phyloP scores from a whole-genome alignment of 2,797 vertebrate species.

The Austrolebias charrua region DNA sequence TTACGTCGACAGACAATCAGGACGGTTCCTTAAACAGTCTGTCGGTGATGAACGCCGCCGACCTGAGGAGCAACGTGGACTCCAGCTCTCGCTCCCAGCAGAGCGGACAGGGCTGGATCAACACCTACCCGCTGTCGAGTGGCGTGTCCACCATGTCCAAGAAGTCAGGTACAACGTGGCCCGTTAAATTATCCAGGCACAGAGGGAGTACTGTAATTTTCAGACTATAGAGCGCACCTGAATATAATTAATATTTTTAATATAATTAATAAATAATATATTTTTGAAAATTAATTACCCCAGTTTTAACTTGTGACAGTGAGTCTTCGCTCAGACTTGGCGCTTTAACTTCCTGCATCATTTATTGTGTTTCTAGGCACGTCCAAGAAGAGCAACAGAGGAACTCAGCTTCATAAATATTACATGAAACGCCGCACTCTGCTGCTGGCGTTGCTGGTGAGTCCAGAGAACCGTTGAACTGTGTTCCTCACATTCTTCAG shows the following conservation, averaged over 20 bases:
- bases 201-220: no score
- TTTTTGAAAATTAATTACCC: no score
- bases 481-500: neutral
- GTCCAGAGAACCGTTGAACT: no score
- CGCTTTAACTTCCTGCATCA: conserved; percentile 9
- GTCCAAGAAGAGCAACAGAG: conserved; percentile 94
- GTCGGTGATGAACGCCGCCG: conserved; percentile 77
- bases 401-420: conserved; percentile 95
- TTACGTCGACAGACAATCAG: conserved; percentile 84
- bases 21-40: conserved; percentile 86
- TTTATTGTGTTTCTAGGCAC: conserved; percentile 76
- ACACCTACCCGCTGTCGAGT: conserved; percentile 95
- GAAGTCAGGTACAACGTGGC: conserved; percentile 86
- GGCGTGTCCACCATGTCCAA: conserved; percentile 98
- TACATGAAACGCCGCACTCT: conserved; percentile 96
- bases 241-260: no score
- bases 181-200: no score
- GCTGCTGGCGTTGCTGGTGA: conserved; percentile 87
- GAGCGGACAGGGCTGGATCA: conserved; percentile 95
- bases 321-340: no score
- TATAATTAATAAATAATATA: no score
- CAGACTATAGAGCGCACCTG: no score
- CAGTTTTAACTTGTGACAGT: no score
- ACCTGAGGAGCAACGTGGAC: conserved; percentile 89
- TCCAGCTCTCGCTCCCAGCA: conserved; percentile 83